These are phyloP conservation scores for Apostichopus japonicus DNA, from an alignment of 35 echinoderm and acorn worm genomes.

Conservation along the genomic window DNA sequence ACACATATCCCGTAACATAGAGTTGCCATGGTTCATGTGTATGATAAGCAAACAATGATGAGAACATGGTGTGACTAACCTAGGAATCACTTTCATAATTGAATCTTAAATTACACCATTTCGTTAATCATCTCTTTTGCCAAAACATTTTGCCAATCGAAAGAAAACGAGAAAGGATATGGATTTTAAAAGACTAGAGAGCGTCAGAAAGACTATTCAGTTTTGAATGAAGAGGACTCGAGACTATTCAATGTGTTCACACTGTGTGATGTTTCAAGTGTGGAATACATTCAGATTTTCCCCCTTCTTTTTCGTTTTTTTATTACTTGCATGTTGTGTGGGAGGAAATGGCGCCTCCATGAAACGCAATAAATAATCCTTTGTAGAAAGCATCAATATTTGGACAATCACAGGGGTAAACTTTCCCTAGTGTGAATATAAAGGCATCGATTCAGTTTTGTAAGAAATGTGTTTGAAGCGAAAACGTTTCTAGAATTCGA, in stretches of 20 bases:
- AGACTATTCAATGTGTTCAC: no score
- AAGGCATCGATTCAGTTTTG: no score
- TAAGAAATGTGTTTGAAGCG: no score
- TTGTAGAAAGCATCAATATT: not conserved
- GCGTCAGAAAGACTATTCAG: no score
- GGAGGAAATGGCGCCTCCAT: slow-evolving; percentile 1
- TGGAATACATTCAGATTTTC: no score
- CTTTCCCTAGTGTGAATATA: not conserved
- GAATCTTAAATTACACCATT: slow-evolving; percentile 11
- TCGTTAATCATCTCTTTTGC: not conserved
- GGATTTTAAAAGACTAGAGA: not conserved
- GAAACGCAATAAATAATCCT: not conserved
- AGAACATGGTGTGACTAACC: not conserved
- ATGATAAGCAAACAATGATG: not conserved
- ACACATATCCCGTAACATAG: not conserved
- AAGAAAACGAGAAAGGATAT: not conserved
- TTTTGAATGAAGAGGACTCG: no score
- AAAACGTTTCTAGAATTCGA: no score
- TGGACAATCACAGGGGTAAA: not conserved
- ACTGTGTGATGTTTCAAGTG: no score
- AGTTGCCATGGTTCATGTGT: not conserved
- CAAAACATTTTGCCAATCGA: not conserved
- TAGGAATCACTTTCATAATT: not conserved
- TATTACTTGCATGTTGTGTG: not conserved
- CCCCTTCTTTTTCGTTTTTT: no score